phyloP scores from a whole-genome alignment of 1,140 invertebrate species.

The Paraescarpia echinospica region DNA sequence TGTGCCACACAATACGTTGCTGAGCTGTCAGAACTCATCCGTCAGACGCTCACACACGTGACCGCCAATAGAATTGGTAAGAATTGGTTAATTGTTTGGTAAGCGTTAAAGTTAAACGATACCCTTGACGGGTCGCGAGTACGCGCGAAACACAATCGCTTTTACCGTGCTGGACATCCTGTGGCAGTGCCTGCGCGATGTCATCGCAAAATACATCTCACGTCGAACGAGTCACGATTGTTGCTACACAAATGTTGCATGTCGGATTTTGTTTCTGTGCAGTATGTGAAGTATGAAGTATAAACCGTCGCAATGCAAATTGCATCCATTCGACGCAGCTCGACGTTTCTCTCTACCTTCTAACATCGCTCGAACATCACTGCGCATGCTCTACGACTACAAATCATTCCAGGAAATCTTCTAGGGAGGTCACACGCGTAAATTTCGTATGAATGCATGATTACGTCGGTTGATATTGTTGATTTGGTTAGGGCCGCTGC shows the following conservation, averaged over 20 bases:
- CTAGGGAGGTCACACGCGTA: neutral
- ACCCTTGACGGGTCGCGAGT: neutral
- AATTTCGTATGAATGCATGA: no score
- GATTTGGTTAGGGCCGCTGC: neutral
- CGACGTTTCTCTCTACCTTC: neutral
- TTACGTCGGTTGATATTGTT: neutral
- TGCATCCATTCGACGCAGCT: neutral
- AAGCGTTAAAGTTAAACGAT: neutral
- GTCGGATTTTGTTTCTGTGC: neutral
- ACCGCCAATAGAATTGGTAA: neutral
- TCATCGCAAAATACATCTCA: neutral
- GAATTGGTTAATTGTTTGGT: no score
- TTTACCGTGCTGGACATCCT: neutral
- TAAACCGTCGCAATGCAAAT: neutral
- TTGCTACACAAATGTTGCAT: neutral
- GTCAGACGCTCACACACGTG: neutral
- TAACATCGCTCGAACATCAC: neutral
- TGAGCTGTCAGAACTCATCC: neutral
- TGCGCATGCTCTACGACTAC: neutral
- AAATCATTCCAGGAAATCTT: neutral
- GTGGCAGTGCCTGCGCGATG: neutral
- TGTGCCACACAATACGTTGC: neutral
- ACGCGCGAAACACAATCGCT: neutral
- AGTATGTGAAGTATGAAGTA: neutral
- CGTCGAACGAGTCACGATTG: neutral